These are phyloP conservation scores for Nycticryphes semicollaris DNA, from an alignment of 2,113 vertebrate genomes.

Conservation along the genomic window DNA sequence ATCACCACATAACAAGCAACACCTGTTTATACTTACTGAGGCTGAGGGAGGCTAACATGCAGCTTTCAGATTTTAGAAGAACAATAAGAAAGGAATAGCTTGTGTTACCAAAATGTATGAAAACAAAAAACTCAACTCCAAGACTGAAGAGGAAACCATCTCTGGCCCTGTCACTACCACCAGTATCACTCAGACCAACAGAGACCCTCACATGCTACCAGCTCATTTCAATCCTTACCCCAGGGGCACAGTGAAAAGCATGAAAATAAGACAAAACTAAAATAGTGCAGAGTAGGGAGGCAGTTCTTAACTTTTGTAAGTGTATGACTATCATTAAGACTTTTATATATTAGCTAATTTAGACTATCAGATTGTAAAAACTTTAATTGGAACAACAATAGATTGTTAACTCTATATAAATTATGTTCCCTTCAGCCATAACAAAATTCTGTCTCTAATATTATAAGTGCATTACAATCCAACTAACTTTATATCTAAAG, in stretches of 20 bases:
- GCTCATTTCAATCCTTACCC: neutral
- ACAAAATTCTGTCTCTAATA: neutral
- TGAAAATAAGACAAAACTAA: neutral
- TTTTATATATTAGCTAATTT: neutral
- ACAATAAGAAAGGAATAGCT: neutral
- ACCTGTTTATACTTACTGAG: neutral
- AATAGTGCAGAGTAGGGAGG: neutral
- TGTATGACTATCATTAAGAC: neutral
- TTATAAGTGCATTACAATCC: neutral
- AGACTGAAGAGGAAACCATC: neutral
- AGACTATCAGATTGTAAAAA: neutral
- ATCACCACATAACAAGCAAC: neutral
- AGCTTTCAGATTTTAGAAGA: neutral
- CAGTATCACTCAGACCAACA: neutral
- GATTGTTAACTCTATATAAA: neutral
- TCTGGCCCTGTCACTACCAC: fast-evolving
- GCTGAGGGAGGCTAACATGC: neutral
- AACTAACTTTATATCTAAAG: neutral
- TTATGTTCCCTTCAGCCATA: neutral
- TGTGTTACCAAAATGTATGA: neutral
- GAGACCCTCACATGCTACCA: neutral
- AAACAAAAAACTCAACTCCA: neutral
- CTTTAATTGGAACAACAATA: neutral
- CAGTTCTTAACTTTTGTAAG: neutral
- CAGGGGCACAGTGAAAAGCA: neutral